Percentiles rank a stretch among this genome's conserved stretches.
These are phyloP conservation scores for Homarus americanus DNA, from an alignment of 1,140 invertebrate genomes.

Conservation along the genomic window DNA sequence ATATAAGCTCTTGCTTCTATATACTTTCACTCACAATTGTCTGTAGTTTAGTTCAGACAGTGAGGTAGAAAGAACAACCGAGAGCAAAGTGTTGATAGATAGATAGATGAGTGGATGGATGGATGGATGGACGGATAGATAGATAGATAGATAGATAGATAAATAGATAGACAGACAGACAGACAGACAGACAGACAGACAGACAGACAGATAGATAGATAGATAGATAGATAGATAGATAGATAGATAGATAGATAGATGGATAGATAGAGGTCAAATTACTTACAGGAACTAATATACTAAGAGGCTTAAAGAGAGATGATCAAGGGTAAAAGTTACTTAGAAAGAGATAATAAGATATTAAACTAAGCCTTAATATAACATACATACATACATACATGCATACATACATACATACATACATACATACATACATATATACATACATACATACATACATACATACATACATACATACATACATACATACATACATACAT, in stretches of 20 bases:
- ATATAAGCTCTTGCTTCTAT: too few species aligned
- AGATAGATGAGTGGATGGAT: too few species aligned
- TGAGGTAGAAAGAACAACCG: background rate
- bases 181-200: too few species aligned
- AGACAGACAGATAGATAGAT: too few species aligned
- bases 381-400: too few species aligned
- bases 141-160: too few species aligned
- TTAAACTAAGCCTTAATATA: background rate
- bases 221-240: too few species aligned
- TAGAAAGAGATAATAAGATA: background rate
- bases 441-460: constrained; percentile 22
- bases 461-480: constrained; percentile 18
- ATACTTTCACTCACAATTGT: background rate
- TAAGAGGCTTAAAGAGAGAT: background rate
- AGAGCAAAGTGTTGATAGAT: background rate
- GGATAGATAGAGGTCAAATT: background rate
- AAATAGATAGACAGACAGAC: too few species aligned
- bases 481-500: constrained; percentile 20
- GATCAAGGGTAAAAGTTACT: background rate
- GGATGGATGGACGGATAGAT: too few species aligned
- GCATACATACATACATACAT: constrained; percentile 13
- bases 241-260: too few species aligned
- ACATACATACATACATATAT: constrained; percentile 20
- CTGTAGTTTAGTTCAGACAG: background rate
- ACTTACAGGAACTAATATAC: background rate